A percentile compares a stretch with the other conserved stretches of the same genome.
These are phyloP conservation scores for Halictus quadricinctus DNA, from an alignment of 2,888 invertebrate genomes.

Conservation along the genomic window DNA sequence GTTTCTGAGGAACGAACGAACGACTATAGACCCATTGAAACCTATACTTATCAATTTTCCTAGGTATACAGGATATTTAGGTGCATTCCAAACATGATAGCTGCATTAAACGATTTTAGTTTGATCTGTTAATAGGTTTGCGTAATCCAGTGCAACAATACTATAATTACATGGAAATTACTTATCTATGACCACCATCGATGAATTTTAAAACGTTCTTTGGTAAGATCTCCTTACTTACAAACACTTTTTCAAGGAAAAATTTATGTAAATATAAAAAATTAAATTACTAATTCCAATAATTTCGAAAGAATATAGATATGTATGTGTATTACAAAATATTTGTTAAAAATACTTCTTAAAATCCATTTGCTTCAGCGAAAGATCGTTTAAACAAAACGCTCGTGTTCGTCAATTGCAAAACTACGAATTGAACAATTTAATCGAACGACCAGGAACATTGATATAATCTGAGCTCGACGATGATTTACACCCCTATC, in stretches of 20 bases:
- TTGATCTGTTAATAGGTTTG: background rate
- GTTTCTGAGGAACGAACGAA: background rate
- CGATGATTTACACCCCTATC: background rate
- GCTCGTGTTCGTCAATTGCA: background rate
- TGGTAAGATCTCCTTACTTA: background rate
- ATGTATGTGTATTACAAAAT: too few species aligned
- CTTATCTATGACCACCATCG: background rate
- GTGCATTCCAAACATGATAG: slow-evolving; percentile 1
- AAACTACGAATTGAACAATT: background rate
- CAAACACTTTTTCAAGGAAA: background rate
- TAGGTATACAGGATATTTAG: background rate
- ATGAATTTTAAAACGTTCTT: background rate
- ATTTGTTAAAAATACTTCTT: background rate
- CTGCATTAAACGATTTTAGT: background rate
- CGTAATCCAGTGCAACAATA: background rate
- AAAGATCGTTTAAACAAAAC: background rate
- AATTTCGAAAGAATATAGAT: too few species aligned
- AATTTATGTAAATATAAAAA: background rate
- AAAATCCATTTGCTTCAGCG: too few species aligned
- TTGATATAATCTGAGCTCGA: background rate
- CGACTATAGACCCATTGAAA: background rate
- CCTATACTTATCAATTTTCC: background rate
- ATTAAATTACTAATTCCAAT: background rate
- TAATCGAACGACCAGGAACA: background rate
- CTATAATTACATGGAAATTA: background rate